phyloP scores from a whole-genome alignment of 1,140 invertebrate genomes.

The Polypedilum pembai region DNA sequence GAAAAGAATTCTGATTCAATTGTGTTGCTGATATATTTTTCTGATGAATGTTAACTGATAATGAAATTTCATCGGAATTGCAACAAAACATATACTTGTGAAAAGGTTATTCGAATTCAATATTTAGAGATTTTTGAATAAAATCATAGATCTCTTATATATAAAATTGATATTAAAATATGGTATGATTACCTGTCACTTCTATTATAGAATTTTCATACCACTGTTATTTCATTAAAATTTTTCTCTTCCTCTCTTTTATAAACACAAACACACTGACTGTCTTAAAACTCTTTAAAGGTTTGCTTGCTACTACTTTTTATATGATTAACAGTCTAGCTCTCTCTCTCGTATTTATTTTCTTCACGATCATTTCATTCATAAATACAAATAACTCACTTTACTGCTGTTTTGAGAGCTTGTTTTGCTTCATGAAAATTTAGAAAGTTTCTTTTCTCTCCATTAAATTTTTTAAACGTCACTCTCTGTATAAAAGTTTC shows the following conservation, averaged over 20 bases:
- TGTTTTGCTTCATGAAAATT: slow-evolving; percentile 24
- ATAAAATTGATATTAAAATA: no score
- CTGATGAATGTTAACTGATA: no score
- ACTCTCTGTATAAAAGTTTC: no score
- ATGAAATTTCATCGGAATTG: no score
- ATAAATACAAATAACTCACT: background rate
- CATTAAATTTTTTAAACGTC: background rate
- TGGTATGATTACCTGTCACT: no score
- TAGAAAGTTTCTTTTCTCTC: slow-evolving; percentile 20
- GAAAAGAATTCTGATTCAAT: no score
- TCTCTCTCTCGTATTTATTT: background rate
- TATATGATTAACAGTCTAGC: background rate
- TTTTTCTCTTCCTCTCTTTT: background rate
- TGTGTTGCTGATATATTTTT: no score
- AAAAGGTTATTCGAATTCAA: no score
- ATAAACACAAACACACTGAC: background rate
- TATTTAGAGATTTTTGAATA: no score
- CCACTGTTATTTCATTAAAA: background rate
- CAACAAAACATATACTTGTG: no score
- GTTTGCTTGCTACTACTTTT: background rate
- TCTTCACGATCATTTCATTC: background rate
- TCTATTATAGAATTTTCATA: background rate
- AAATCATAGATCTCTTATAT: no score
- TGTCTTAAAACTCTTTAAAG: background rate
- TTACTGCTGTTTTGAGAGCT: background rate